Base-by-base conservation (phyloP, 2,113 vertebrate genomes). In the Lanius ludovicianus region DNA sequence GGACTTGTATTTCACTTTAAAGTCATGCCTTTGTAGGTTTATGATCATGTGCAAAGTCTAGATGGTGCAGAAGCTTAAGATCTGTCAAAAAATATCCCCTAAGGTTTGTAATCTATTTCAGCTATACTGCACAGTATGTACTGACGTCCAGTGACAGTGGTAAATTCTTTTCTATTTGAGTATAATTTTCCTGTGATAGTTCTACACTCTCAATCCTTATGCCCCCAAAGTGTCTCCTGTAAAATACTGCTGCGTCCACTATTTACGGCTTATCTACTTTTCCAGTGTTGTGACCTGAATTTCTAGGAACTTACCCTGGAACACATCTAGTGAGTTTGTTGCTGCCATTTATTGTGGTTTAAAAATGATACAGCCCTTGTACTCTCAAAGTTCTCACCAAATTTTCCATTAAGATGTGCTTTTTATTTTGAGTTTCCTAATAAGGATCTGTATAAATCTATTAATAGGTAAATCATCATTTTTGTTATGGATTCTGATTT, bases 1-100 rank as follows among this genome's bases (percentile, higher is more conserved):
- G 79, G 90, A 79, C 59, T 88, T 95, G 46, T 93, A 78, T 94
- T 93, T 96, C 90, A 62, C 82, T 93, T 96, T 92, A 82, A 90
- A 95, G 88, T 92, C 59, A 83, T 86, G 68, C 42, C 59, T 96
- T 92, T 88, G 88, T 90, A 92, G 37, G 82, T 92, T 96, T 96
- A 92, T 83, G 75, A 92, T 93, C 88, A 80, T 63, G 75, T 59
- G 75, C 0, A 0, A 90, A 94, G 83, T 50, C 71, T 94, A 83
- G 90, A 85, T 88, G 90, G 70, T 86, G 55, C 71, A 88, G 68
- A 90, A 90, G 55, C 79, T 88, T 73, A 90, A 90, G 75, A 93
- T 96, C 92, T 95, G 88, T 92, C 92, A 96, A 76, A 53, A 84
- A 91, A 85, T 80, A 88, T 85, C 75, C 94, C 71, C 82, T 77